Conservation (phyloP, 2,113 vertebrate genomes). For the Phrynocephalus versicolor region DNA sequence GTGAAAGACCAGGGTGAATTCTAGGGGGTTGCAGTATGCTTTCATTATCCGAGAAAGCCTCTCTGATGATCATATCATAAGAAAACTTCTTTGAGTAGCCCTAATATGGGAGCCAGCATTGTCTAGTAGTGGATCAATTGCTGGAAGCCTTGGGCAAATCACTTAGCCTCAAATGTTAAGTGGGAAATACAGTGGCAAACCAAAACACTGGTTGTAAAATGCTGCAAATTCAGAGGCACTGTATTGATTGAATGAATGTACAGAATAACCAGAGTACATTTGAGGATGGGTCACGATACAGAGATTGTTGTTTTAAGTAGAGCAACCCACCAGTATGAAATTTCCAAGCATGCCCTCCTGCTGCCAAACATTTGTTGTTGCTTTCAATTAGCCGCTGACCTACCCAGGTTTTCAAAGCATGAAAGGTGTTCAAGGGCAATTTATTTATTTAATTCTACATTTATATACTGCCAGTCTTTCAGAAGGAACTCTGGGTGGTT, state of each 20-base stretch:
- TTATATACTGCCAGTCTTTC: too few species aligned
- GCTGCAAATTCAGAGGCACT: background rate
- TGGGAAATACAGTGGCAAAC: background rate
- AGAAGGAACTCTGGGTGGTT: too few species aligned
- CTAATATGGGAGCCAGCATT: background rate
- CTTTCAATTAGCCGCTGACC: too few species aligned
- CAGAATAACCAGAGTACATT: background rate
- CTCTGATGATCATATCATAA: background rate
- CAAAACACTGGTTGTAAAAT: background rate
- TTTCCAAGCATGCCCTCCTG: too few species aligned
- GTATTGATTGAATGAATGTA: background rate
- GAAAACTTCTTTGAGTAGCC: background rate
- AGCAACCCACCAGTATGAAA: too few species aligned
- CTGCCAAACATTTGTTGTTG: too few species aligned
- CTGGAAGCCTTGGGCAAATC: background rate
- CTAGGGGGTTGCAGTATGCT: background rate
- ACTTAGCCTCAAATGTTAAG: background rate
- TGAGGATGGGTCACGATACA: background rate
- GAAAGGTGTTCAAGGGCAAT: too few species aligned
- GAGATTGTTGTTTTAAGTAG: too few species aligned
- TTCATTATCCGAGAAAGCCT: conserved; percentile 8
- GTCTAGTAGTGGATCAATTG: background rate
- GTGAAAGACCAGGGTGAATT: conserved; percentile 17
- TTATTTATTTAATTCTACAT: too few species aligned
- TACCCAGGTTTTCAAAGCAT: too few species aligned